Evolutionary conservation across 2,113 vertebrate genomes (phyloP).

Genomic region (Pantherophis guttatus): DNA sequence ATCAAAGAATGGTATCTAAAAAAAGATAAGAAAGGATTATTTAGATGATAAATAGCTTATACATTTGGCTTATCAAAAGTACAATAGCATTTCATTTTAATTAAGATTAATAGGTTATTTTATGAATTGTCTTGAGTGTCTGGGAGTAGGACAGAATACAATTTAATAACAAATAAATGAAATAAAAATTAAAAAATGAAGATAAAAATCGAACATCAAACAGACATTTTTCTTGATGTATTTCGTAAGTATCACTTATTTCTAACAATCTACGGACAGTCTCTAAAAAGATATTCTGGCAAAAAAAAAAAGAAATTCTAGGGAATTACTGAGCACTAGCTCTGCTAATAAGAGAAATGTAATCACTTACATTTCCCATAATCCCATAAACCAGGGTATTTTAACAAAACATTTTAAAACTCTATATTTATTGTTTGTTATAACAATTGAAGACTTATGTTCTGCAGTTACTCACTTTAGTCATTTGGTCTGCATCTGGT

Average conservation of each 20-base stretch:
- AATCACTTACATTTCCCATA: background rate
- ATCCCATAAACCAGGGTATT: background rate
- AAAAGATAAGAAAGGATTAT: conserved; percentile 42
- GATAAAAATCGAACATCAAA: background rate
- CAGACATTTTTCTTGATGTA: background rate
- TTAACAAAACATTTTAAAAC: background rate
- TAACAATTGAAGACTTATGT: background rate
- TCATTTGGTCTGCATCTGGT: conserved; percentile 97
- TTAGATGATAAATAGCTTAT: background rate
- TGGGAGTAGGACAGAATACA: background rate
- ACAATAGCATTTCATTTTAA: background rate
- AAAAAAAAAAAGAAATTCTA: background rate
- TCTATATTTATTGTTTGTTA: background rate
- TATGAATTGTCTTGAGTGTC: background rate
- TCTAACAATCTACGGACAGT: background rate
- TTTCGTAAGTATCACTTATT: background rate
- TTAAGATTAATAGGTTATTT: background rate
- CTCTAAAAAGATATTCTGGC: background rate
- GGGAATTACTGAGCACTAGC: background rate
- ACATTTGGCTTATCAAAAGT: background rate
- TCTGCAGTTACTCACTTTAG: conserved; percentile 78
- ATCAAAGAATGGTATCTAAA: conserved; percentile 96
- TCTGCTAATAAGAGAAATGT: background rate
- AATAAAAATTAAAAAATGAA: background rate
- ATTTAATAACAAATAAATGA: background rate